Conservation (phyloP, 2,797 vertebrate species). For the Melanotaenia boesemani region DNA sequence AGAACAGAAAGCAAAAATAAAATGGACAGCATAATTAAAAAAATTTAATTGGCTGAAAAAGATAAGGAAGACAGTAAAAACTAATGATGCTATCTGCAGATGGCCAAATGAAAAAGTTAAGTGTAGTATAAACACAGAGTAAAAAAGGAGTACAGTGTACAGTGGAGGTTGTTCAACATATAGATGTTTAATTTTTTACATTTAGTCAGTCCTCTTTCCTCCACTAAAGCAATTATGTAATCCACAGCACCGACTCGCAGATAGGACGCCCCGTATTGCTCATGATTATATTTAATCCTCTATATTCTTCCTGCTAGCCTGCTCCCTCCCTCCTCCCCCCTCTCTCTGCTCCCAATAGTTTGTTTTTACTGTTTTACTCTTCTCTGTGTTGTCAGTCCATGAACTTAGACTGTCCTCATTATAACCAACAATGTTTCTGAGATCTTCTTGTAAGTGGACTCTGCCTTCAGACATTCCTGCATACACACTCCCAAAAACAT, state of each 20-base stretch:
- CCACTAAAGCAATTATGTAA: background rate
- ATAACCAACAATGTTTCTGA: conserved; percentile 8
- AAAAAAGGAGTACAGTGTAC: too few species aligned
- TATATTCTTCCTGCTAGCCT: conserved; percentile 67
- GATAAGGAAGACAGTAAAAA: too few species aligned
- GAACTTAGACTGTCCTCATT: conserved; percentile 25
- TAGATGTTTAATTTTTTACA: background rate
- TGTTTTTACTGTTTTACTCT: conserved; percentile 33
- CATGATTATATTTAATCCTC: conserved; percentile 60
- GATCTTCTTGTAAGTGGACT: background rate
- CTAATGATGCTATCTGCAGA: too few species aligned
- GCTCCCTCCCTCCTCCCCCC: conserved; percentile 55
- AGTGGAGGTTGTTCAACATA: too few species aligned
- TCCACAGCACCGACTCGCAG: too few species aligned
- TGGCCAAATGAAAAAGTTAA: too few species aligned
- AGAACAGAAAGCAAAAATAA: too few species aligned
- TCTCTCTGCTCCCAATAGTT: conserved; percentile 63
- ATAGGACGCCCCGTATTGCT: conserved; percentile 26
- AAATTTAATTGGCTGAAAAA: too few species aligned
- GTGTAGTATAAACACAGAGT: too few species aligned
- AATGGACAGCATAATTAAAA: too few species aligned
- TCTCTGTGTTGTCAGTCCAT: conserved; percentile 32
- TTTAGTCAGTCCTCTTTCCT: background rate
- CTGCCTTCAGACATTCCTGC: background rate
- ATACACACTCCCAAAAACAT: background rate